Conservation (phyloP, 1,140 invertebrate genomes). For the honey bee (Apis mellifera) region DNA sequence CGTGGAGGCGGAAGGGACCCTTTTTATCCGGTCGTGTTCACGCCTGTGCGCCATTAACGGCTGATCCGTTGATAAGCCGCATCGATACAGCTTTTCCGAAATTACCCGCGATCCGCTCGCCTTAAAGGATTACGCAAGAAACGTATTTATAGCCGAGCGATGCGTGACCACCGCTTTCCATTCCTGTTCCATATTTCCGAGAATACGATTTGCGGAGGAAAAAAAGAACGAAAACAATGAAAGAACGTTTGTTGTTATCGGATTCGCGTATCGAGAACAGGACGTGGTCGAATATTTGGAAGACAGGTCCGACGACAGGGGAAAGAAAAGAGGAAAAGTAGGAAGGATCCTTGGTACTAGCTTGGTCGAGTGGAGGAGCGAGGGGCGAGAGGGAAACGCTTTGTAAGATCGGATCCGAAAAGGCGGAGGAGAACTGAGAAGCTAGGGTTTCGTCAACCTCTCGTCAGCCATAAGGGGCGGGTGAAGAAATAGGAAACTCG, state of each 20-base stretch:
- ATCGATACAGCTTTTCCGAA: slow-evolving; percentile 59
- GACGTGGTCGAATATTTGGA: slow-evolving; percentile 1
- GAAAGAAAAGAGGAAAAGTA: neutral
- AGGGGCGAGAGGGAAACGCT: slow-evolving; percentile 8
- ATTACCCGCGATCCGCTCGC: slow-evolving; percentile 7
- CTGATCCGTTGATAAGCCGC: slow-evolving; percentile 70
- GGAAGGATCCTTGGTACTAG: neutral
- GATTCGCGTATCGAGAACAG: neutral
- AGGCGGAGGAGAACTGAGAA: slow-evolving; percentile 36
- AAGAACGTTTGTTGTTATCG: neutral
- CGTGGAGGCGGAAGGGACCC: slow-evolving; percentile 26
- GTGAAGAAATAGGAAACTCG: slow-evolving; percentile 22
- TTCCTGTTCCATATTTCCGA: slow-evolving; percentile 21
- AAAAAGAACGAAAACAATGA: too few relatives aligned
- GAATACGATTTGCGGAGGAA: neutral
- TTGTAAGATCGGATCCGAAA: slow-evolving; percentile 46
- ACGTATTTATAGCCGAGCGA: slow-evolving; percentile 67
- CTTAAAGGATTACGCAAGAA: slow-evolving; percentile 69
- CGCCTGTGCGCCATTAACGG: slow-evolving; percentile 64
- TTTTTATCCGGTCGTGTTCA: slow-evolving; percentile 60
- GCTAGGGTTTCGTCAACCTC: slow-evolving; percentile 50
- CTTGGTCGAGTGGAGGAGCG: neutral
- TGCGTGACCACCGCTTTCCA: slow-evolving; percentile 50
- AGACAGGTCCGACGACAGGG: neutral
- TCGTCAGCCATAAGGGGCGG: neutral